These are phyloP conservation scores for Rhodeus uyekii DNA, from an alignment of 2,797 vertebrate genomes.

Conservation along the genomic window DNA sequence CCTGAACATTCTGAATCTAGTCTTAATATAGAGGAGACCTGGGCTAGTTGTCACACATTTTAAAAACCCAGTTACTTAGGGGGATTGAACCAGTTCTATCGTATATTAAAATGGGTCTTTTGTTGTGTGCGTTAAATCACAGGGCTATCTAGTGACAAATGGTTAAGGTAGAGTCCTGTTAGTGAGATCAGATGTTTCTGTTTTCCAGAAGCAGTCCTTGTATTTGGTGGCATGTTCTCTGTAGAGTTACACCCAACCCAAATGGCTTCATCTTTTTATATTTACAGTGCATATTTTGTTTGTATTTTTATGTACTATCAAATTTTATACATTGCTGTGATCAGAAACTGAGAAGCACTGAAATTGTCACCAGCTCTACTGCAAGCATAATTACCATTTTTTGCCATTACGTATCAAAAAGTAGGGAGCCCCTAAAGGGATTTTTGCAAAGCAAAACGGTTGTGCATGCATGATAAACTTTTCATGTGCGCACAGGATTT, in stretches of 20 bases:
- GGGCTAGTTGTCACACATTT: constrained; percentile 1
- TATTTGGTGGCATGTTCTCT: background rate
- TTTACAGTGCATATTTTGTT: background rate
- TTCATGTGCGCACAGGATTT: too few relatives aligned
- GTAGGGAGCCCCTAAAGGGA: too few relatives aligned
- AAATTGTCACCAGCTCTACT: background rate
- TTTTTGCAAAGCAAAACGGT: too few relatives aligned
- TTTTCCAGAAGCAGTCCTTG: background rate
- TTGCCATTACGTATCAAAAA: too few relatives aligned
- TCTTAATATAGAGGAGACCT: background rate
- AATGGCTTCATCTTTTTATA: background rate
- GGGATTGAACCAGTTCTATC: constrained; percentile 12
- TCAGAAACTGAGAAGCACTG: background rate
- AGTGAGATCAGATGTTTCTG: background rate
- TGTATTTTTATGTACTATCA: background rate
- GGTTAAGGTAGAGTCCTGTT: background rate
- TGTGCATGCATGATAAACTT: too few relatives aligned
- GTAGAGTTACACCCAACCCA: background rate
- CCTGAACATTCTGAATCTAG: background rate
- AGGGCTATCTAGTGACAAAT: background rate
- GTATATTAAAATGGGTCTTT: background rate
- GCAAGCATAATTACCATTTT: background rate
- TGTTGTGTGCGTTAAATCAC: background rate
- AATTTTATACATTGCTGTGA: too few relatives aligned
- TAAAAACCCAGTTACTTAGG: constrained; percentile 19